Conservation (phyloP, 2,113 vertebrate species). For the Amphilophus citrinellus region DNA sequence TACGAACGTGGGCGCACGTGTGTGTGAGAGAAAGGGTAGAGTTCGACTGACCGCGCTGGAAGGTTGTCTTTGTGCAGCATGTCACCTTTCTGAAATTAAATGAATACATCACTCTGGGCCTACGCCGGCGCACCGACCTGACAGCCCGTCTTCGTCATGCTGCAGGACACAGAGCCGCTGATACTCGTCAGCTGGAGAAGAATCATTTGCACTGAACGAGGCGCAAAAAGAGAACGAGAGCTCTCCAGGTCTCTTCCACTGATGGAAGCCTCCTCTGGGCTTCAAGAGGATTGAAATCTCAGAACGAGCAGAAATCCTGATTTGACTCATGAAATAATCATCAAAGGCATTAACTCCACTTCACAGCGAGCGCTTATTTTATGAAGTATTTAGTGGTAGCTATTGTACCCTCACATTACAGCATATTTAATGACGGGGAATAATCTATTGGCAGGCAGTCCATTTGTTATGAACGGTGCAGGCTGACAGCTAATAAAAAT, state of each 20-base stretch:
- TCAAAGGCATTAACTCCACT: constrained; percentile 71
- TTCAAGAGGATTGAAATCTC: constrained; percentile 47
- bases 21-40: not conserved
- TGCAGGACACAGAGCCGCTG: constrained; percentile 31
- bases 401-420: constrained; percentile 52
- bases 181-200: constrained; percentile 59
- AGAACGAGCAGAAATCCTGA: constrained; percentile 52
- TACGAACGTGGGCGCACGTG: not conserved
- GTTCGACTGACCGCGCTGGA: not conserved
- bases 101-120: constrained; percentile 62
- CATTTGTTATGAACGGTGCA: constrained; percentile 36
- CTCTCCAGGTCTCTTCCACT: constrained; percentile 49
- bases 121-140: constrained; percentile 21
- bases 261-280: constrained; percentile 53
- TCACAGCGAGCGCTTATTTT: constrained; percentile 60
- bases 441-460: constrained; percentile 46
- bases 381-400: constrained; percentile 60
- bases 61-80: constrained; percentile 22
- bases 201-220: constrained; percentile 61
- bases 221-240: constrained; percentile 45
- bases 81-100: constrained; percentile 62
- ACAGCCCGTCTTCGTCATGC: constrained; percentile 63
- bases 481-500: constrained; percentile 37
- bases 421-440: constrained; percentile 50
- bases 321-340: constrained; percentile 73